A percentile compares a stretch with the other conserved stretches of the same genome.
Evolutionary conservation across 53 echinoderm and acorn worm species (phyloP).

Genomic region (Echinarachnius parma): DNA sequence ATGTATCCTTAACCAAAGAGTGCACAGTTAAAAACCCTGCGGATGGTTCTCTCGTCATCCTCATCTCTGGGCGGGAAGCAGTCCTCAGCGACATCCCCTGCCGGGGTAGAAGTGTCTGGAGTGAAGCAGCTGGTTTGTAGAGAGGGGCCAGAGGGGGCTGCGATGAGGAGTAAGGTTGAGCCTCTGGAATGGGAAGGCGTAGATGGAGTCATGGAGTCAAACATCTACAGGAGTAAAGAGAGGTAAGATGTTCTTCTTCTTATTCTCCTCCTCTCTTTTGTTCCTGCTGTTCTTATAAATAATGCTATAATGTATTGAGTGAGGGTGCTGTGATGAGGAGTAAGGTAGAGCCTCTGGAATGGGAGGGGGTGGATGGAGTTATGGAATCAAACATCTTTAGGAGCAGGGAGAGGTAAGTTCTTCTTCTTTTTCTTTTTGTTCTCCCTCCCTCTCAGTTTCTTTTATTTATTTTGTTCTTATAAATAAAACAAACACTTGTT

Average conservation of each 20-base stretch:
- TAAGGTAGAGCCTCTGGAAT: slow-evolving; percentile 42
- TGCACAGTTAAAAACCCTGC: slow-evolving; percentile 18
- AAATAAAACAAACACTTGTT: not conserved
- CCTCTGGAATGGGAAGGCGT: slow-evolving; percentile 30
- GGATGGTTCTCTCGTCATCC: slow-evolving; percentile 2
- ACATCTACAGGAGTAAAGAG: slow-evolving; percentile 73
- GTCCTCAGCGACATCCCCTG: not conserved
- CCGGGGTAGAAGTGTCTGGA: not conserved
- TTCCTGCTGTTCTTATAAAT: not conserved
- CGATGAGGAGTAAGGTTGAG: slow-evolving; percentile 9
- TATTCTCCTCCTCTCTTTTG: not conserved
- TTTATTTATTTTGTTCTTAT: not conserved
- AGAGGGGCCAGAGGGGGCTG: not conserved
- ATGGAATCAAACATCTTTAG: slow-evolving; percentile 60
- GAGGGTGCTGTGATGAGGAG: too few species aligned
- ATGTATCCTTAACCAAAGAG: slow-evolving; percentile 1
- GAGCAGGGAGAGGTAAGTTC: not conserved
- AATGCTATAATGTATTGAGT: too few species aligned
- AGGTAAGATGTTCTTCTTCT: slow-evolving; percentile 50
- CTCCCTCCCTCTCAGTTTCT: not conserved
- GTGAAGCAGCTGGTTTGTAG: slow-evolving; percentile 39
- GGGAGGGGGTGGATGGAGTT: slow-evolving; percentile 66
- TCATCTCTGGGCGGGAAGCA: slow-evolving; percentile 8
- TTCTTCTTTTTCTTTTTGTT: not conserved
- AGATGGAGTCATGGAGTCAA: slow-evolving; percentile 67